phyloP scores from a whole-genome alignment of 2,888 invertebrate genomes.

The Caenorhabditis macrosperma region DNA sequence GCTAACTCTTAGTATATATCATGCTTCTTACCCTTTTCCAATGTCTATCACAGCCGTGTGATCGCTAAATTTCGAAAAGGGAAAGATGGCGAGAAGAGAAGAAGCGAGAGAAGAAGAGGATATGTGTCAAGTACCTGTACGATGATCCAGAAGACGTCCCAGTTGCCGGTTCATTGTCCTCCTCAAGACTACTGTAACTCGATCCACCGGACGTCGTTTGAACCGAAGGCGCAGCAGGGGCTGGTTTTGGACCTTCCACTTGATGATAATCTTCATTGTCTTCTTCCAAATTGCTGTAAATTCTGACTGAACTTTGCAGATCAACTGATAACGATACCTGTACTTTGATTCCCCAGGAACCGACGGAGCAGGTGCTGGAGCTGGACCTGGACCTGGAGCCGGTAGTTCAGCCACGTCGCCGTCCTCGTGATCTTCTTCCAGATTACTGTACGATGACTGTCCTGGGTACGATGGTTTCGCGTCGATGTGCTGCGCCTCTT shows the following conservation, averaged over 20 bases:
- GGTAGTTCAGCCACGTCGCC: constrained; percentile 32
- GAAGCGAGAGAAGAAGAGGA: not conserved
- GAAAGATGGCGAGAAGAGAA: not conserved
- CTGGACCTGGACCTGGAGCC: constrained; percentile 12
- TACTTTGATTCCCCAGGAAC: constrained; percentile 41
- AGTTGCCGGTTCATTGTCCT: constrained; percentile 18
- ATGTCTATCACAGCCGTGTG: constrained; percentile 32
- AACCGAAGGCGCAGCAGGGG: not conserved
- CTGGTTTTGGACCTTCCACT: constrained; percentile 20
- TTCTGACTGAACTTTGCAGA: not conserved
- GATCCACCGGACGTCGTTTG: constrained; percentile 33
- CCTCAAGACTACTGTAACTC: constrained; percentile 42
- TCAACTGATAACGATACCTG: not conserved
- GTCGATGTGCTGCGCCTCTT: constrained; percentile 12
- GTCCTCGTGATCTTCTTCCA: constrained; percentile 61
- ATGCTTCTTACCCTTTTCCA: constrained; percentile 54
- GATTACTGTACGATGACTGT: constrained; percentile 52
- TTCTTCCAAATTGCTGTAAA: constrained; percentile 46
- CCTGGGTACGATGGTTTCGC: constrained; percentile 38
- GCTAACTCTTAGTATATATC: constrained; percentile 16
- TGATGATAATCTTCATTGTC: constrained; percentile 40
- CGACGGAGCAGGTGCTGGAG: constrained; percentile 10
- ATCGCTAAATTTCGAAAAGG: constrained; percentile 21
- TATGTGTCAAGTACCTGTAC: constrained; percentile 25
- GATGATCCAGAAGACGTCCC: constrained; percentile 1